Evolutionary conservation across 1,140 invertebrate genomes (phyloP), one percentile per base, ranked within the genome.

Genomic region (Hyles vespertilio): DNA sequence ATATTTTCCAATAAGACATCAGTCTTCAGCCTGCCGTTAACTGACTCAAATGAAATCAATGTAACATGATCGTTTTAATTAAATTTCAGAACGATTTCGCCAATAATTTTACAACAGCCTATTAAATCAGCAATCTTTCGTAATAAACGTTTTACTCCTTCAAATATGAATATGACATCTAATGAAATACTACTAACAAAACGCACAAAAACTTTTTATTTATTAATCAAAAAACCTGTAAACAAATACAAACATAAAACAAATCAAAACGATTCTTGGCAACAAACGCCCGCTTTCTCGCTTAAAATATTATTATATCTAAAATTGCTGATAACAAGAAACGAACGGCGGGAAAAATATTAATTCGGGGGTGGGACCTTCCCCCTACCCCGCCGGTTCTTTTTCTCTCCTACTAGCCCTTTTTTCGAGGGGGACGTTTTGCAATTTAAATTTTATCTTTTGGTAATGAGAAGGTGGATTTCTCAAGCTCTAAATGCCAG

Each of bases 371-470:
- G 63, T 51, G 60, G 51, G 44, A 58, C 49, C 59, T 54, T 57
- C 48, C 50, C 47, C 56, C 61, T 51, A 52, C 67, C 7, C 59
- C 61, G 40, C 51, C 59, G 51, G 75, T 75, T 79, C 82, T 84
- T 51, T 84, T 85, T 79, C 63, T 74, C 79, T 64, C 80, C 81
- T 75, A 76, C 77, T 78, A 75, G 60, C 66, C 75, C 73, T 81
- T 84, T 85, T 84, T 85, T 81, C 69, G 58, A 70, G 70, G 79
- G 81, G 79, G 72, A 62, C 45, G 58, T 64, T 81, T 83, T 82
- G 79, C 79, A 84, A 85, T 85, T 83, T 81, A 85, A 85, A 85
- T 85, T 82, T 84, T 81, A 84, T 84, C 81, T 82, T 59, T 64
- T 47, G 71, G 68, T 79, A 83, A 83, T 83, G 76, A 64, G 69